Conservation (phyloP, 2,113 vertebrate genomes). For the Oreocharis arfaki region DNA sequence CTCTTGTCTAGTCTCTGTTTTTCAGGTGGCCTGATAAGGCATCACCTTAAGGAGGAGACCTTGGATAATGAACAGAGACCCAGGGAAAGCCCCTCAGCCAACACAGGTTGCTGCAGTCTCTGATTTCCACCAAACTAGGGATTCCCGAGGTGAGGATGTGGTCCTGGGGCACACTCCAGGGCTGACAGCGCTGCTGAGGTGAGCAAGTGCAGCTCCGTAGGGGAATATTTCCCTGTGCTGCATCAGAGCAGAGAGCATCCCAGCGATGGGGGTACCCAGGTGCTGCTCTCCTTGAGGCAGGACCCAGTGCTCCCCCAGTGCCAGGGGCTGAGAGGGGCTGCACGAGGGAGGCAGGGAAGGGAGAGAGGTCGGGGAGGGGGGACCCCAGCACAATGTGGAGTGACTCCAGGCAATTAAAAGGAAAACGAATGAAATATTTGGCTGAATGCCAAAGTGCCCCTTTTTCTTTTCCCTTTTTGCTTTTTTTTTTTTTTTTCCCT, state of each 20-base stretch:
- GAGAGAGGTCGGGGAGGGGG: not conserved
- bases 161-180: not conserved
- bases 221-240: not conserved
- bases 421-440: slow-evolving; percentile 9
- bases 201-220: fast-evolving
- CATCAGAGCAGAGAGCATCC: not conserved
- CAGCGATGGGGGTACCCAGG: fast-evolving
- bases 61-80: not conserved
- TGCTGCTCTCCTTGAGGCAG: not conserved
- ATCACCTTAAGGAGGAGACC: not conserved
- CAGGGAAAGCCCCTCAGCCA: not conserved
- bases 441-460: not conserved
- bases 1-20: no score
- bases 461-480: slow-evolving; percentile 25
- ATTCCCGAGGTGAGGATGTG: fast-evolving
- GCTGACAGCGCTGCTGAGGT: not conserved
- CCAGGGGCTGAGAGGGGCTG: not conserved
- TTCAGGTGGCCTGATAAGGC: no score
- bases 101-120: no score
- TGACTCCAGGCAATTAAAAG: slow-evolving; percentile 21
- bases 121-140: not conserved
- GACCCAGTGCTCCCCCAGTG: not conserved
- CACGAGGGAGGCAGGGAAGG: not conserved
- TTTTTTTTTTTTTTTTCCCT: not conserved
- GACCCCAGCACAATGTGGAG: not conserved